Evolutionary conservation across 2,888 invertebrate genomes (phyloP).

Genomic region (Luffia ferchaultella): DNA sequence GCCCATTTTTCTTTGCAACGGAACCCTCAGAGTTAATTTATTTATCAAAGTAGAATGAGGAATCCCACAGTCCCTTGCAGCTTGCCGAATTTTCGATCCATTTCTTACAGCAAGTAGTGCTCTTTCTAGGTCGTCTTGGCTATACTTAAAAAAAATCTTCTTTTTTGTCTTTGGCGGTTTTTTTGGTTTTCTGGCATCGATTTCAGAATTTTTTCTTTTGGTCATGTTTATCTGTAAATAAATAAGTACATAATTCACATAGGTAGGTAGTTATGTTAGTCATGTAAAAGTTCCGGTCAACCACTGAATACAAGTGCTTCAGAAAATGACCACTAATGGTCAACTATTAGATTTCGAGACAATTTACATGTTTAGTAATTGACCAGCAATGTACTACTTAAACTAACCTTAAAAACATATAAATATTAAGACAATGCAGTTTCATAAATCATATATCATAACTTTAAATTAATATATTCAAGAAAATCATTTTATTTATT

Average conservation of each 20-base stretch:
- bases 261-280: neutral
- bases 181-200: neutral
- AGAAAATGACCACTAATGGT: constrained; percentile 1
- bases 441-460: too few species aligned
- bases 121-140: neutral
- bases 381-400: too few species aligned
- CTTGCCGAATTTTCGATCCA: constrained; percentile 4
- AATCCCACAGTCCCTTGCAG: constrained; percentile 2
- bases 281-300: constrained; percentile 1
- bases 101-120: neutral
- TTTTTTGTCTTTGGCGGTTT: constrained; percentile 1
- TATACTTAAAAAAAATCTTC: neutral
- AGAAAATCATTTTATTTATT: too few species aligned
- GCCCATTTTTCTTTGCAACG: constrained; percentile 7
- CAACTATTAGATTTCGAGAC: neutral
- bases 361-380: too few species aligned
- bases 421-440: too few species aligned
- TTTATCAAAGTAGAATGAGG: constrained; percentile 6
- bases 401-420: too few species aligned
- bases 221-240: neutral
- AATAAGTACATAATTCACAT: neutral
- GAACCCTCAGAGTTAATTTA: constrained; percentile 4
- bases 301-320: neutral
- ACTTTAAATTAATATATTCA: too few species aligned
- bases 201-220: neutral